phyloP scores from a whole-genome alignment of 2,797 vertebrate genomes.

The Trematomus bernacchii region DNA sequence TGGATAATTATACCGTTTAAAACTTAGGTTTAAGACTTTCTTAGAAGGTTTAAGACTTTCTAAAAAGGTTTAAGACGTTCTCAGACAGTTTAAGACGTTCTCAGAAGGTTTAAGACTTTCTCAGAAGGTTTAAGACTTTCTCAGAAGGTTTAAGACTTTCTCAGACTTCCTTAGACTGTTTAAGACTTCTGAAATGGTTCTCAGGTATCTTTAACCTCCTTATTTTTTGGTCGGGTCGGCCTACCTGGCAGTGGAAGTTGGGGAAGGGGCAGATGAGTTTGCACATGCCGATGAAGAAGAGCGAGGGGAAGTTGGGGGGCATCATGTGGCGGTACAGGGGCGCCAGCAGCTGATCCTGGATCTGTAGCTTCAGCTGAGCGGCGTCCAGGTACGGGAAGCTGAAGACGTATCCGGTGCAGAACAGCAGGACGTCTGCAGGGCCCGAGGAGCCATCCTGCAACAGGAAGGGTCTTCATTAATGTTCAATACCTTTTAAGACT shows the following conservation, averaged over 20 bases:
- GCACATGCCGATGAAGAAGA: conserved; percentile 86
- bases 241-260: conserved; percentile 85
- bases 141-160: too few species aligned
- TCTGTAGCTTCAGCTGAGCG: conserved; percentile 65
- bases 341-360: conserved; percentile 72
- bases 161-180: too few species aligned
- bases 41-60: too few species aligned
- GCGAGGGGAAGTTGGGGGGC: conserved; percentile 80
- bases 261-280: conserved; percentile 86
- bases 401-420: conserved; percentile 89
- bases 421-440: conserved; percentile 78
- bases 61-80: too few species aligned
- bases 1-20: too few species aligned
- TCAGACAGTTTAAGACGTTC: too few species aligned
- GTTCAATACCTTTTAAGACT: too few species aligned
- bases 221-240: neutral
- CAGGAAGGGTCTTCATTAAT: neutral
- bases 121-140: too few species aligned
- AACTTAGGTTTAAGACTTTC: too few species aligned
- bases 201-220: too few species aligned
- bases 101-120: too few species aligned
- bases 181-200: too few species aligned
- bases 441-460: conserved; percentile 74
- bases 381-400: conserved; percentile 79
- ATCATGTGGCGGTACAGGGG: conserved; percentile 83